phyloP scores from a whole-genome alignment of 23 tunicate genomes.

The Corella eumyota region DNA sequence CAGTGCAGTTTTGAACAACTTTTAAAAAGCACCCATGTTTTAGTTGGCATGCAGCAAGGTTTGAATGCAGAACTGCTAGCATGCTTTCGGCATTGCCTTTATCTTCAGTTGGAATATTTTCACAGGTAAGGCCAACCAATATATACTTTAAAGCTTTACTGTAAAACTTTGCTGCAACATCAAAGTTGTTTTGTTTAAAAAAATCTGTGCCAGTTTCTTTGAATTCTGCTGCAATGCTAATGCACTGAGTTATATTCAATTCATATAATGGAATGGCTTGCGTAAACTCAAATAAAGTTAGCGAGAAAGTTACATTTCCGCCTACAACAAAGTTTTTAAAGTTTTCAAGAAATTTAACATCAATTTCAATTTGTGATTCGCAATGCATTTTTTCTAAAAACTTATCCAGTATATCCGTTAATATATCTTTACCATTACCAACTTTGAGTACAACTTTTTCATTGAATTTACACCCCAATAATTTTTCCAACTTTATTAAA shows the following conservation, averaged over 20 bases:
- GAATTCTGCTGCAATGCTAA: conserved; percentile 5
- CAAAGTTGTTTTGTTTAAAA: conserved; percentile 4
- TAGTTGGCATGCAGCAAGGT: conserved; percentile 55
- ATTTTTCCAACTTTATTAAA: neutral
- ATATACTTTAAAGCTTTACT: conserved; percentile 23
- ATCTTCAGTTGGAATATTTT: neutral
- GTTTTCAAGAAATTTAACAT: neutral
- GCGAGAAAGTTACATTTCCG: neutral
- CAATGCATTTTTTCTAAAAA: conserved; percentile 11
- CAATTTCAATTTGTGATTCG: neutral
- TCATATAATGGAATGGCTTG: conserved; percentile 2
- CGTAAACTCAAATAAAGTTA: conserved; percentile 1
- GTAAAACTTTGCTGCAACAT: conserved; percentile 26
- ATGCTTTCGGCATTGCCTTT: neutral
- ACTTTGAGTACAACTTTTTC: conserved; percentile 13
- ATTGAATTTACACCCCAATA: conserved; percentile 10
- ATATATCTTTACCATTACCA: conserved; percentile 13
- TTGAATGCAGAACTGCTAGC: conserved; percentile 10
- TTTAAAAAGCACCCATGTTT: conserved; percentile 8
- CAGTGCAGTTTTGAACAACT: conserved; percentile 46
- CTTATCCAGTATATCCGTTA: conserved; percentile 10
- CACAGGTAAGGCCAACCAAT: neutral
- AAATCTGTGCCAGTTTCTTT: conserved; percentile 18
- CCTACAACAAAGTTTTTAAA: neutral
- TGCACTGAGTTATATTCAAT: conserved; percentile 3